Evolutionary conservation across 2,113 vertebrate genomes (phyloP), one percentile per base, ranked within the genome.

Genomic region (Tetraodon nigroviridis): DNA sequence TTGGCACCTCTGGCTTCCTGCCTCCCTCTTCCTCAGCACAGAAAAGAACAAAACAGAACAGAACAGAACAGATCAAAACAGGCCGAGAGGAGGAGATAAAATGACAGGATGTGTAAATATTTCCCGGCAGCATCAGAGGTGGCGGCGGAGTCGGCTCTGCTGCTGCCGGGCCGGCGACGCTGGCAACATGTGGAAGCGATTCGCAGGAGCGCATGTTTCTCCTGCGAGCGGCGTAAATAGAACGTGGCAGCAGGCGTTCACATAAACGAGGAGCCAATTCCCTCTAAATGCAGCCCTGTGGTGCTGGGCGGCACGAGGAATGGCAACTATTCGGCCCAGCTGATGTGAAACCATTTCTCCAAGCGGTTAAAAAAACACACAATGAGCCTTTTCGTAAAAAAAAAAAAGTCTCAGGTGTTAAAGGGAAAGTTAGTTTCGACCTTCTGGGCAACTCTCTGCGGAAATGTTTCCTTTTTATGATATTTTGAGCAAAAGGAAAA

Each of bases 101-200:
- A 81, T 69, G 81, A 83, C 81, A 82, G 81, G 63, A 54, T 71
- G 52, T 55, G 82, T 83, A 83, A 85, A 89, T 86, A 87, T 88
- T 86, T 88, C 81, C 80, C 48, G 19, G 50, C 57, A 3, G 62
- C 71, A 78, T 86, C 73, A 78, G 15, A 15, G 44, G 44, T 12
- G 2, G 16, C 5, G 44, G 64, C 73, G 62, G 60, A 70, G 53
- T 67, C 67, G 29, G 60, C 67, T 56, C 67, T 70, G 61, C 58
- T 78, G 65, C 76, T 64, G 75, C 64, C 70, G 60, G 69, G 52
- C 32, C 45, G 8, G 57, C 77, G 60, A 76, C 76, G 61, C 67
- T 58, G 58, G 71, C 64, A 72, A 75, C 80, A 87, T 73, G 75
- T 85, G 82, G 79, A 81, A 86, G n/a, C 81, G 58, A 75, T 84